These are phyloP conservation scores for Trichoplusia ni DNA, from an alignment of 1,140 invertebrate species.

Conservation along the genomic window DNA sequence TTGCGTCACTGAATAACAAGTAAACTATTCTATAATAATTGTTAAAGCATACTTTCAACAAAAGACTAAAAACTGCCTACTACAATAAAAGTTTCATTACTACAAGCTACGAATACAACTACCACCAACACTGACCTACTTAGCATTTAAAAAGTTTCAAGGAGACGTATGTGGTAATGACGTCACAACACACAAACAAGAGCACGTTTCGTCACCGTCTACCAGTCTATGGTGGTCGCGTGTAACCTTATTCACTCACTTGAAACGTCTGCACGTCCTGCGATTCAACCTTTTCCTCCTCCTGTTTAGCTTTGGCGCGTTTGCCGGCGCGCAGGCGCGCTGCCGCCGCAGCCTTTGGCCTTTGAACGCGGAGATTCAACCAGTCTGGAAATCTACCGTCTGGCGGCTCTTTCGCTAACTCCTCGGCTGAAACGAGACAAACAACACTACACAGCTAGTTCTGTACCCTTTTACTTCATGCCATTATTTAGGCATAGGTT, in stretches of 20 bases:
- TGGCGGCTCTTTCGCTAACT: conserved; percentile 73
- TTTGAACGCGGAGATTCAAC: conserved; percentile 68
- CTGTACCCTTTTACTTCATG: no score
- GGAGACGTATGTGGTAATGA: conserved; percentile 6
- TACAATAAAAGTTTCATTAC: background rate
- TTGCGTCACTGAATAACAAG: no score
- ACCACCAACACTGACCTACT: conserved; percentile 19
- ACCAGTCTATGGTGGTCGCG: conserved; percentile 29
- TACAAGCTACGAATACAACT: conserved; percentile 12
- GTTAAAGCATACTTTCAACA: no score
- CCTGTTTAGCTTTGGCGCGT: conserved; percentile 58
- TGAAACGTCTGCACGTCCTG: conserved; percentile 58
- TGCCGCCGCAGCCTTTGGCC: conserved; percentile 52
- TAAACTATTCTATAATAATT: no score
- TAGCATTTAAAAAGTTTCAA: conserved; percentile 25
- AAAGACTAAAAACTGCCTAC: background rate
- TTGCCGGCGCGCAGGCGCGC: conserved; percentile 65
- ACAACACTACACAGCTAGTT: no score
- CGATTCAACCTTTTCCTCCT: conserved; percentile 33
- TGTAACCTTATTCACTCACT: conserved; percentile 55
- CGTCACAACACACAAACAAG: conserved; percentile 32
- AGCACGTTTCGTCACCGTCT: conserved; percentile 34
- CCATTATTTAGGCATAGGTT: no score
- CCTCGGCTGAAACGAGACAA: conserved; percentile 60
- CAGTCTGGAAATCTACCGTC: conserved; percentile 73